Base-by-base conservation (phyloP, 2,888 invertebrate genomes). In the Xanthorhoe designata region DNA sequence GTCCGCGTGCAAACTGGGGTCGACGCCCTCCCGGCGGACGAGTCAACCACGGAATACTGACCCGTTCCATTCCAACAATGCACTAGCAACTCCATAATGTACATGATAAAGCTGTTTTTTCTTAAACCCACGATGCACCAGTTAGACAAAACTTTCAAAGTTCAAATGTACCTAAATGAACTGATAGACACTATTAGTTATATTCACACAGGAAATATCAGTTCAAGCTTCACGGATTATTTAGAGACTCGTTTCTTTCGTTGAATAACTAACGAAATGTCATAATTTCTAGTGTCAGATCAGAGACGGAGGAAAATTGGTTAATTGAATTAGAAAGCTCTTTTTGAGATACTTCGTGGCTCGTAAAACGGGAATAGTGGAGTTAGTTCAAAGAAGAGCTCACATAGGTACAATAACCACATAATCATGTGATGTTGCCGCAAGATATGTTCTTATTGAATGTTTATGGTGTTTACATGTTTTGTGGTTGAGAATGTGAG, bases 41-140 rank as follows among this genome's bases (percentile, higher is more conserved):
- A 85, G 84, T 82, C 82, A 84, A 84, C 83, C 80, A 82, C 82
- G 81, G 88, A 85, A 86, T 87, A 89, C 85, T 88, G 89, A 90
- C 89, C 88, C 83, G 84, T 85, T 80, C 78, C 76, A 75, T 73
- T 76, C 71, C 72, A 77, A 75, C 75, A 78, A 75, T 75, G 76
- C 76, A 80, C 70, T 78, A 74, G 57, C 75, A 76, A 81, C 83
- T 76, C 69, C 74, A 77, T 73, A n/a, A 68, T 35, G 42, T 67
- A 70, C 71, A 74, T 69, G 52, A 73, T 68, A 81, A 72, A 78
- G 82, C 71, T 66, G 57, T 51, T 76, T 78, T 78, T 80, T 67
- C 73, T 72, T 69, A 67, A 59, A n/a, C 62, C 35, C 17, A 35
- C 60, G 60, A 61, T 67, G 67, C 59, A 74, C 70, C 77, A 76